These are phyloP conservation scores for Allophyes oxyacanthae DNA, from an alignment of 2,888 invertebrate genomes.

Conservation along the genomic window DNA sequence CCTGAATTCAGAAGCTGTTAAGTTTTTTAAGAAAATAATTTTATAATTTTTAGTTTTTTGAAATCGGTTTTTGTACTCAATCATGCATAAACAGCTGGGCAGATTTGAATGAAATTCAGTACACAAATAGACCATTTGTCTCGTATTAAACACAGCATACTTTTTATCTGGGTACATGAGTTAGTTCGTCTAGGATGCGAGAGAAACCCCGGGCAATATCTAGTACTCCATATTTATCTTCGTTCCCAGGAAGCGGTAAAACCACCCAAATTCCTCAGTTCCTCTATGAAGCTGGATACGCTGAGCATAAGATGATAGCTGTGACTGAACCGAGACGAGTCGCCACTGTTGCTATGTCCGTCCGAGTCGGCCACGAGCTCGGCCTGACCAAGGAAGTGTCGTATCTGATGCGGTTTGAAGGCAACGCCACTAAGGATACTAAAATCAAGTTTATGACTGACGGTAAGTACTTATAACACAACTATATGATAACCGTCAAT, in stretches of 20 bases:
- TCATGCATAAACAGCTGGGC: too few species aligned
- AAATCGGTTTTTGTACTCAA: too few species aligned
- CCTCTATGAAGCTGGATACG: slow-evolving; percentile 98
- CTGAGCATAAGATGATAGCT: slow-evolving; percentile 94
- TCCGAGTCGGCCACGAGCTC: slow-evolving; percentile 97
- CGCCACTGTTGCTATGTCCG: slow-evolving; percentile 99
- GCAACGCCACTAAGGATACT: slow-evolving; percentile 95
- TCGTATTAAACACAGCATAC: too few species aligned
- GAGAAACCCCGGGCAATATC: too few species aligned
- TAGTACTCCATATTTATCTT: background rate
- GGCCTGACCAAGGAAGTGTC: slow-evolving; percentile 94
- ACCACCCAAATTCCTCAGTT: slow-evolving; percentile 99
- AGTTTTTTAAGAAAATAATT: too few species aligned
- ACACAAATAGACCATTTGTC: too few species aligned
- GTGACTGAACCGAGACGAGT: slow-evolving; percentile 99
- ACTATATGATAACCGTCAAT: too few species aligned
- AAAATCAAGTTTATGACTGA: slow-evolving; percentile 99
- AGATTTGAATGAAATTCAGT: too few species aligned
- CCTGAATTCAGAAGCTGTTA: too few species aligned
- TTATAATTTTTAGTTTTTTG: too few species aligned
- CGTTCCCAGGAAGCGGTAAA: slow-evolving; percentile 93
- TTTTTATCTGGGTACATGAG: too few species aligned
- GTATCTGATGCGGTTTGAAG: slow-evolving; percentile 98
- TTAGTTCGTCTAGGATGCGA: too few species aligned
- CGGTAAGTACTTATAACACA: slow-evolving; percentile 77